Base-by-base conservation (phyloP, 2,888 invertebrate species). In the Autographa pulchrina region DNA sequence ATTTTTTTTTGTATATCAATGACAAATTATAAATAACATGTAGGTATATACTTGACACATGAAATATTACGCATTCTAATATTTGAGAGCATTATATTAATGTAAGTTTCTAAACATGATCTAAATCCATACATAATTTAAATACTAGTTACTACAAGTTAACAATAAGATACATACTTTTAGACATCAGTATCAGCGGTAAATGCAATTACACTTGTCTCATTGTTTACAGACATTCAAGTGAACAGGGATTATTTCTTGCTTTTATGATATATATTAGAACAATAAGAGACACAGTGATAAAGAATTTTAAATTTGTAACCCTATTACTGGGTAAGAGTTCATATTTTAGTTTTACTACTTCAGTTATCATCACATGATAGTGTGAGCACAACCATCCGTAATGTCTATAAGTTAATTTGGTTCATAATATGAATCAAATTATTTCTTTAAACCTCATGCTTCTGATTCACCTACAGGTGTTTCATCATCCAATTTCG, bases 401-500 rank as follows among this genome's bases (percentile, higher is more conserved):
- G 72, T 72, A 74, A 74, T 68, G 77, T 74, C 77, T 68, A 74
- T 64, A 64, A 75, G 82, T 78, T 81, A 75, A 83, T 75, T 78
- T 81, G 72, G 67, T 77, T 75, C 65, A 69, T 56, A 63, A 65
- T 25, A 62, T 56, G 73, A 78, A 75, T 75, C 78, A 81, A 81
- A 80, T 82, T 82, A 85, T 82, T 87, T 83, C 66, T 78, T 83
- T 81, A 80, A 82, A 78, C 78, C 86, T 94, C 91, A 96, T 85
- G 96, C 96, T 90, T 96, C 96, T 7, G 96, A 96, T 92, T 96
- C 96, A 77, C 94, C 92, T 56, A 96, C 94, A 32, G 96, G 96
- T 79, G 90, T 93, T 87, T 97, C 98, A 86, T 98, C 98, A 90
- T 98, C 98, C 92, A 98, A 97, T 90, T 99, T 99, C 69, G 99